Evolutionary conservation across 2,888 invertebrate species (phyloP), one percentile per base, ranked within the genome.

Genomic region (Hirtodrosophila histrioides): DNA sequence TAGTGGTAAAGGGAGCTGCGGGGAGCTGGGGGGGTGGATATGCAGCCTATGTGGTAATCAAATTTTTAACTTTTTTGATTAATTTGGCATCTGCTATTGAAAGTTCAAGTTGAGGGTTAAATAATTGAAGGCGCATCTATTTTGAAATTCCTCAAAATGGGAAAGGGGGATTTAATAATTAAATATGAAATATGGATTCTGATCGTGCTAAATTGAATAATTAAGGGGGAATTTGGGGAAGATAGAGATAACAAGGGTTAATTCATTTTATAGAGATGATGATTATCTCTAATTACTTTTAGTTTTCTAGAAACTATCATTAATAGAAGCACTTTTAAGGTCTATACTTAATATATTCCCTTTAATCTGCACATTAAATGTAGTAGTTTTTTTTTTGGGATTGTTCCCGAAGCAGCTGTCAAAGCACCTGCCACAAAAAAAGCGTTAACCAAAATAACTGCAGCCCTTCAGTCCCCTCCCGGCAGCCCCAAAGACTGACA

Each of bases 21-120:
- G 33, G 4, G 9, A 1, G 3, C 5, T 29, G 11, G 11, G 10
- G 31, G 9, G 31, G 37, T 33, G n/a, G n/a, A n/a, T n/a, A n/a
- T n/a, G 33, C 2, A 51, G 31, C 10, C 27, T 3, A 51, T 56
- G 45, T 9, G 35, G 49, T 56, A 56, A 57, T 49, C 29, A 27
- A 45, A 62, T 66, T 61, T 49, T 40, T 35, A n/a, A 60, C 37
- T 65, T 64, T 64, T 71, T 56, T 53, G 58, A 58, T 71, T 57
- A 70, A 61, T 71, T 70, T 53, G 10, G 4, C 8, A 12, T 11
- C 35, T 37, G 12, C 9, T 35, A 11, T 31, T 45, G 17, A 8
- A 12, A 60, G 73, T 72, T 74, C 76, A 73, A 33, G 29, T 37
- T 29, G 56, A 37, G 68, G 68, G 74, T 77, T 74, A 74, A 74